These are phyloP conservation scores for Rhopalosiphum maidis DNA, from an alignment of 1,140 invertebrate species.

Conservation along the genomic window DNA sequence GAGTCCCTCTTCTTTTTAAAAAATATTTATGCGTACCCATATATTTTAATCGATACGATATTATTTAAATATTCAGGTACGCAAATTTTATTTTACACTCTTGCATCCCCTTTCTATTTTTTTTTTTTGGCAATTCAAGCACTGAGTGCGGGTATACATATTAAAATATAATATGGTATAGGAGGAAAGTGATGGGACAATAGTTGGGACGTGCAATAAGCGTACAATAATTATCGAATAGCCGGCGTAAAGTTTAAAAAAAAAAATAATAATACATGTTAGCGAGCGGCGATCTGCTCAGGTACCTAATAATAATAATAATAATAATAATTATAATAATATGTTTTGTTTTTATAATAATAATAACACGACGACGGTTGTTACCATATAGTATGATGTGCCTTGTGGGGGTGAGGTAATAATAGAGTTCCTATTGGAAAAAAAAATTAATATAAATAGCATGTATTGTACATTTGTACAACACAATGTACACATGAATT, in stretches of 20 bases:
- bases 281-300: conserved; percentile 1
- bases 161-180: conserved; percentile 13
- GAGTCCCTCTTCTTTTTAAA: too few relatives aligned
- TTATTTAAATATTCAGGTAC: too few relatives aligned
- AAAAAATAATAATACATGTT: conserved; percentile 1
- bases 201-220: conserved; percentile 13
- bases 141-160: neutral
- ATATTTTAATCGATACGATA: too few relatives aligned
- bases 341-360: conserved; percentile 10
- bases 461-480: conserved; percentile 8
- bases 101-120: too few relatives aligned
- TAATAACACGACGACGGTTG: conserved; percentile 12
- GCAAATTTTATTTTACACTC: too few relatives aligned
- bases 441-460: neutral
- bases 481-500: neutral
- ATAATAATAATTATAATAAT: conserved; percentile 9
- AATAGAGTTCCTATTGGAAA: neutral
- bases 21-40: too few relatives aligned
- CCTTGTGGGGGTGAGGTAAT: neutral
- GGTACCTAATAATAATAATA: neutral
- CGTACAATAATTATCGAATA: neutral
- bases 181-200: neutral
- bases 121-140: too few relatives aligned
- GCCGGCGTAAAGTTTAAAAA: neutral
- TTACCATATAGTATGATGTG: conserved; percentile 11